phyloP scores from a whole-genome alignment of 37 sponge, comb jelly and placozoan species.

The Mnemiopsis leidyi region DNA sequence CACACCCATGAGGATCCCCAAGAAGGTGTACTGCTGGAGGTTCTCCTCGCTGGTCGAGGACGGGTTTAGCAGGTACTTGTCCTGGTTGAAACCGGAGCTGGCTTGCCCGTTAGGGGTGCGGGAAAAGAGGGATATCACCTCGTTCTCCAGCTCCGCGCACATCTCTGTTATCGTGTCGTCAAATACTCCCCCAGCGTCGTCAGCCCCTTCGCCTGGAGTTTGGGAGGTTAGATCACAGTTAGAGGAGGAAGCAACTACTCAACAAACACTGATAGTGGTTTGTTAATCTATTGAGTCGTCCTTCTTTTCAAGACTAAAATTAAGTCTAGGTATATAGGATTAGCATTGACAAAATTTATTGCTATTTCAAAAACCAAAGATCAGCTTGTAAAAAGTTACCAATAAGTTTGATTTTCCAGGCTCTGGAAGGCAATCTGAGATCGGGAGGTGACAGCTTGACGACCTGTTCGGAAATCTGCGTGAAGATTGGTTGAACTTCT shows the following conservation, averaged over 20 bases:
- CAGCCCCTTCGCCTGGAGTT: slow-evolving; percentile 78
- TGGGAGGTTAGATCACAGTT: not conserved
- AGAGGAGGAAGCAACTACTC: not conserved
- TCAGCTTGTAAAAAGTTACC: slow-evolving; percentile 75
- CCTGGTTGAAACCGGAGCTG: not conserved
- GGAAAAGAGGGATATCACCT: slow-evolving; percentile 72
- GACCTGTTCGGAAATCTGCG: slow-evolving; percentile 69
- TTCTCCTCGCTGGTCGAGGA: slow-evolving; percentile 70
- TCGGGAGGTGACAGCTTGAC: slow-evolving; percentile 68
- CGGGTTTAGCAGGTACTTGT: slow-evolving; percentile 77
- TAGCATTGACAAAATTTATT: not conserved
- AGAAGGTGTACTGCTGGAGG: slow-evolving; percentile 74
- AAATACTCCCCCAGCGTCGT: slow-evolving; percentile 95
- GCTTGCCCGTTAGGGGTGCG: slow-evolving; percentile 75
- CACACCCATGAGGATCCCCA: slow-evolving; percentile 87
- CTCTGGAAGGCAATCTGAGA: slow-evolving; percentile 72
- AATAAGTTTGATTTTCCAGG: slow-evolving; percentile 86
- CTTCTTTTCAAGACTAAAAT: too few relatives aligned
- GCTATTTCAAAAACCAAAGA: not conserved
- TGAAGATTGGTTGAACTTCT: slow-evolving; percentile 74
- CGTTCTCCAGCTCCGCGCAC: slow-evolving; percentile 77
- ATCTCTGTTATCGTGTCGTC: slow-evolving; percentile 83
- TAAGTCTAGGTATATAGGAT: too few relatives aligned
- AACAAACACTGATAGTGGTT: not conserved
- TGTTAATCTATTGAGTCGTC: too few relatives aligned